Evolutionary conservation across 2,888 invertebrate species (phyloP).

Genomic region (Pemphredon lugubris): DNA sequence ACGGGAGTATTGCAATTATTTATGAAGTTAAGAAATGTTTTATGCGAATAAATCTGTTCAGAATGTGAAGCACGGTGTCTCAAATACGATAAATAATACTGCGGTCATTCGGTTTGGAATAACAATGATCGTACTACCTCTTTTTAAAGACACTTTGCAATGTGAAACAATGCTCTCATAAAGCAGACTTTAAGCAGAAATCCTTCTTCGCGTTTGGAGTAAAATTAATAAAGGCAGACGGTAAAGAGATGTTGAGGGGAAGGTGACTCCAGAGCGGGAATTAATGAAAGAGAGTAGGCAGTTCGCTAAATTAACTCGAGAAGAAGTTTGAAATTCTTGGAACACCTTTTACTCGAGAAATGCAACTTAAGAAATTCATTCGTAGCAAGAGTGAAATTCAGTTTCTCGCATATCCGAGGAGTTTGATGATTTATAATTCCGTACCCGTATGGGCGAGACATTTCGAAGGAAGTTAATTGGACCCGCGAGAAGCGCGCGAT

Average conservation of each 20-base stretch:
- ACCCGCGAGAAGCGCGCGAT: too few species aligned
- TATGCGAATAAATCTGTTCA: too few species aligned
- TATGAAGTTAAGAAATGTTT: too few species aligned
- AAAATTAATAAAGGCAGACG: constrained; percentile 13
- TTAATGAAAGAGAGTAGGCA: constrained; percentile 21
- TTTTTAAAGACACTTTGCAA: too few species aligned
- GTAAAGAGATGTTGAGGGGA: neutral
- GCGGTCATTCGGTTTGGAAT: too few species aligned
- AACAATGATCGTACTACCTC: too few species aligned
- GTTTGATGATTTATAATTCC: neutral
- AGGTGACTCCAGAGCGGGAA: neutral
- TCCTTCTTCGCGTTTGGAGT: neutral
- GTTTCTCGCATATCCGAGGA: neutral
- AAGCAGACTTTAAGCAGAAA: too few species aligned
- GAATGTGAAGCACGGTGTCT: too few species aligned
- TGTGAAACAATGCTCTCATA: neutral
- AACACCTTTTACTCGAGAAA: constrained; percentile 10
- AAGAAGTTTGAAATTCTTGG: constrained; percentile 18
- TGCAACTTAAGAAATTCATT: constrained; percentile 7
- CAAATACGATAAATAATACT: too few species aligned
- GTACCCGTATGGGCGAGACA: neutral
- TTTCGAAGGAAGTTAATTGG: neutral
- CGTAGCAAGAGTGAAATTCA: neutral
- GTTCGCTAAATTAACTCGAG: constrained; percentile 20
- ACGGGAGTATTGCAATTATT: too few species aligned